Evolutionary conservation across 2,888 invertebrate genomes (phyloP).

Genomic region (Lumbricus terrestris): DNA sequence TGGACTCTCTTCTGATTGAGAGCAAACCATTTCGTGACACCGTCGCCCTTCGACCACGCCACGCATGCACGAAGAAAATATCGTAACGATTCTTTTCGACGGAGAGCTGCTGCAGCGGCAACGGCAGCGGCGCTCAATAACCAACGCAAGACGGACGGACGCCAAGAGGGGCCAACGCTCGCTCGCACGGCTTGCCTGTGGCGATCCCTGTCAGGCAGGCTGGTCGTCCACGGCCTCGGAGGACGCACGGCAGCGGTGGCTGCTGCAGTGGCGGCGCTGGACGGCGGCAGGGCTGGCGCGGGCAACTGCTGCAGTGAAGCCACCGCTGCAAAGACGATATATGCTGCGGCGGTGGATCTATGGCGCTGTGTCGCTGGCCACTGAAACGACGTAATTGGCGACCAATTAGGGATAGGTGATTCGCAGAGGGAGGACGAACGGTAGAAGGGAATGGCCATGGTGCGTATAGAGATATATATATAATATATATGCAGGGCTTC

Average conservation of each 20-base stretch:
- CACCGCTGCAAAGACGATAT: background rate
- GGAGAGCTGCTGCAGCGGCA: too few species aligned
- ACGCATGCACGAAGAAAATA: too few species aligned
- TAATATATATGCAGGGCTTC: background rate
- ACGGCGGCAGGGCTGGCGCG: too few species aligned
- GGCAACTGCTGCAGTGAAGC: too few species aligned
- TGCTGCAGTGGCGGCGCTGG: too few species aligned
- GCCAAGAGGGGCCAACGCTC: background rate
- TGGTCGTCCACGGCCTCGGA: background rate
- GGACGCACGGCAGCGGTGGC: background rate
- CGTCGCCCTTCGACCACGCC: background rate
- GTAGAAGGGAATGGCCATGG: background rate
- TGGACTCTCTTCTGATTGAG: too few species aligned
- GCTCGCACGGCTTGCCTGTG: background rate
- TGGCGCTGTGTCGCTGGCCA: conserved; percentile 3
- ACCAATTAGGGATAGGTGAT: conserved; percentile 3
- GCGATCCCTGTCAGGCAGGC: too few species aligned
- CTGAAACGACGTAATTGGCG: background rate
- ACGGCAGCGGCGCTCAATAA: background rate
- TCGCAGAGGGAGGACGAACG: background rate
- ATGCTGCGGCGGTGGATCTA: background rate
- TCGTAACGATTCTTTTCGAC: background rate
- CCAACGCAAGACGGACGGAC: background rate
- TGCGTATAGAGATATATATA: too few species aligned
- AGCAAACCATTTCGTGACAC: background rate